phyloP scores from a whole-genome alignment of 2,888 invertebrate species.

The Morpho helenor region DNA sequence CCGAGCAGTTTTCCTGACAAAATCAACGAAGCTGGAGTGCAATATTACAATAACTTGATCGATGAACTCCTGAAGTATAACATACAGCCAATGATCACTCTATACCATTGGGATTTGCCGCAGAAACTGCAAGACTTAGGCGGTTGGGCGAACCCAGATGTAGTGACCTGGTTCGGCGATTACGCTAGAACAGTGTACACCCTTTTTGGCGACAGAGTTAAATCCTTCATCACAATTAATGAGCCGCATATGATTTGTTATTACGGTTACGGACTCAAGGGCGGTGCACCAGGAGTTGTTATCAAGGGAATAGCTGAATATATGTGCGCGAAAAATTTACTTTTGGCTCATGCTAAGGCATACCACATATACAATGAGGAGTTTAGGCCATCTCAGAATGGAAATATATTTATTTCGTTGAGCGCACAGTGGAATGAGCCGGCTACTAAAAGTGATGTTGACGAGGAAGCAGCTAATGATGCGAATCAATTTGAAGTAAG shows the following conservation, averaged over 20 bases:
- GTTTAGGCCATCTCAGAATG: conserved; percentile 38
- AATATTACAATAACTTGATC: conserved; percentile 70
- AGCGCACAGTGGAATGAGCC: conserved; percentile 44
- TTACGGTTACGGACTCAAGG: conserved; percentile 32
- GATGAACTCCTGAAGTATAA: no score
- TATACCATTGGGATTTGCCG: conserved; percentile 80
- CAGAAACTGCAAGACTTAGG: conserved; percentile 64
- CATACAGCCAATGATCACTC: conserved; percentile 68
- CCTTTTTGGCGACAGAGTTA: conserved; percentile 55
- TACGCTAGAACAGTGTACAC: conserved; percentile 64
- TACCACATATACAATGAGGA: conserved; percentile 54
- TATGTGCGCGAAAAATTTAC: conserved; percentile 60
- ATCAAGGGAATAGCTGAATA: conserved; percentile 62
- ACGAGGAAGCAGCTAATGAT: conserved; percentile 22
- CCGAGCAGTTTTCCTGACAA: conserved; percentile 73
- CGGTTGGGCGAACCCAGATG: conserved; percentile 72
- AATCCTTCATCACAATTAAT: conserved; percentile 73
- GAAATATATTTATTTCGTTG: conserved; percentile 32
- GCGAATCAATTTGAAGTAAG: conserved; percentile 22
- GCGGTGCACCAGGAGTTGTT: conserved; percentile 43
- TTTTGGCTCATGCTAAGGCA: conserved; percentile 74
- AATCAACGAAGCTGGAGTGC: conserved; percentile 74
- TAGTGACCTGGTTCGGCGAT: conserved; percentile 69
- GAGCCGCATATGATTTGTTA: conserved; percentile 51
- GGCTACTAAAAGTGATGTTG: conserved; percentile 24